Conservation (phyloP, 1,140 invertebrate species). For the Diploscapter pachys region DNA sequence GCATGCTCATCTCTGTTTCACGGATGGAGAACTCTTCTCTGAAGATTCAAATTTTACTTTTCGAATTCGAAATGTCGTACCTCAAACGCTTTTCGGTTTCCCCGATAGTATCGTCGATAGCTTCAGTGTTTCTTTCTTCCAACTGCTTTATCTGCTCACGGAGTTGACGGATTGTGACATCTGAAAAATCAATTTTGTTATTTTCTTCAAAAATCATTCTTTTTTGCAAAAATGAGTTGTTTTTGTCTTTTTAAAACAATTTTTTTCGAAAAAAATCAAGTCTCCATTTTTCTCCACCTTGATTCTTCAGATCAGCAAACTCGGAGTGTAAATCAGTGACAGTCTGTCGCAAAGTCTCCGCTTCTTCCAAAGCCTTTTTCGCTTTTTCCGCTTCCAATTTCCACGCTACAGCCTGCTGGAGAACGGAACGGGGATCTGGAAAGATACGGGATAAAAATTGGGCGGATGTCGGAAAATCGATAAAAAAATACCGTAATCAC, state of each 20-base stretch:
- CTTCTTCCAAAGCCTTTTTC: slow-evolving; percentile 26
- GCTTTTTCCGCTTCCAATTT: slow-evolving; percentile 17
- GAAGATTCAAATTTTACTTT: too few relatives aligned
- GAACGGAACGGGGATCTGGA: slow-evolving; percentile 10
- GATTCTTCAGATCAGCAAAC: slow-evolving; percentile 30
- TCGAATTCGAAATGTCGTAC: neutral
- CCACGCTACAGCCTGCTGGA: slow-evolving; percentile 9
- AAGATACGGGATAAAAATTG: neutral
- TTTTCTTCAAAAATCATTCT: too few relatives aligned
- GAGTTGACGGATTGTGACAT: slow-evolving; percentile 35
- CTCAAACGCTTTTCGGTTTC: slow-evolving; percentile 14
- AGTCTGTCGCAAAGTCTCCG: slow-evolving; percentile 8
- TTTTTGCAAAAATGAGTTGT: too few relatives aligned
- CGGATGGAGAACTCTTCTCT: neutral
- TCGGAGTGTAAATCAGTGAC: slow-evolving; percentile 14
- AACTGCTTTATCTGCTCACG: slow-evolving; percentile 27
- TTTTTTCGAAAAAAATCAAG: too few relatives aligned
- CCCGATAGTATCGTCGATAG: slow-evolving; percentile 8
- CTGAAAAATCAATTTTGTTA: neutral
- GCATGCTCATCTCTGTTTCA: slow-evolving; percentile 1
- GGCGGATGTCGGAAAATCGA: neutral
- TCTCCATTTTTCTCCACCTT: neutral
- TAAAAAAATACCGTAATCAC: neutral
- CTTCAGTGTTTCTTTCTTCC: slow-evolving; percentile 18
- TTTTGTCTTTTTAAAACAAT: too few relatives aligned